Evolutionary conservation across 1,140 invertebrate genomes (phyloP).

Genomic region (Pseudobourletiella spinata): DNA sequence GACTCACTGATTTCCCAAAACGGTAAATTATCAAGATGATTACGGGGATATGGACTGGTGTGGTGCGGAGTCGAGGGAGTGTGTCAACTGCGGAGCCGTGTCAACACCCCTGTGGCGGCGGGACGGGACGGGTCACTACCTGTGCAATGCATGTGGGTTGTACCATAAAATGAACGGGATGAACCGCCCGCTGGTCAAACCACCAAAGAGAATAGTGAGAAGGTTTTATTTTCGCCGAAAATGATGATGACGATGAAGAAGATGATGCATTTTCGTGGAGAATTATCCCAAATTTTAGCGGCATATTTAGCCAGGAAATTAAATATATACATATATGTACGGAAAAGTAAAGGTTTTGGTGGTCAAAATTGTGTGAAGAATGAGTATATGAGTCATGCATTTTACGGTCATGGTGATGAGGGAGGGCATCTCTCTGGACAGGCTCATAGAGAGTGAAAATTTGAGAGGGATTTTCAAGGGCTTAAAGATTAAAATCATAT

Average conservation of each 20-base stretch:
- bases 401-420: not conserved
- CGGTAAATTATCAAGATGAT: not conserved
- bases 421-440: too few species aligned
- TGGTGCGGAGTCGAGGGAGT: slow-evolving; percentile 72
- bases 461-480: too few species aligned
- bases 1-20: not conserved
- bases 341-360: too few species aligned
- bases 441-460: too few species aligned
- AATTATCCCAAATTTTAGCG: not conserved
- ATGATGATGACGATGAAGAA: not conserved
- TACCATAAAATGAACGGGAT: slow-evolving; percentile 95
- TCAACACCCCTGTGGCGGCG: slow-evolving; percentile 75
- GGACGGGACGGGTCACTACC: slow-evolving; percentile 91
- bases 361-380: not conserved
- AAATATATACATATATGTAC: not conserved
- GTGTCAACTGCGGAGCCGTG: slow-evolving; percentile 86
- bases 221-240: too few species aligned
- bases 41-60: slow-evolving; percentile 17
- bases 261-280: not conserved
- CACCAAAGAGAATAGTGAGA: slow-evolving; percentile 80
- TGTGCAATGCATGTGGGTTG: slow-evolving; percentile 95
- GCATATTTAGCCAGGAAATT: not conserved
- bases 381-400: not conserved
- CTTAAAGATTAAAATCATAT: not conserved
- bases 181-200: slow-evolving; percentile 79